These are phyloP conservation scores for Melopsittacus undulatus DNA, from an alignment of 2,797 vertebrate genomes.

Conservation along the genomic window DNA sequence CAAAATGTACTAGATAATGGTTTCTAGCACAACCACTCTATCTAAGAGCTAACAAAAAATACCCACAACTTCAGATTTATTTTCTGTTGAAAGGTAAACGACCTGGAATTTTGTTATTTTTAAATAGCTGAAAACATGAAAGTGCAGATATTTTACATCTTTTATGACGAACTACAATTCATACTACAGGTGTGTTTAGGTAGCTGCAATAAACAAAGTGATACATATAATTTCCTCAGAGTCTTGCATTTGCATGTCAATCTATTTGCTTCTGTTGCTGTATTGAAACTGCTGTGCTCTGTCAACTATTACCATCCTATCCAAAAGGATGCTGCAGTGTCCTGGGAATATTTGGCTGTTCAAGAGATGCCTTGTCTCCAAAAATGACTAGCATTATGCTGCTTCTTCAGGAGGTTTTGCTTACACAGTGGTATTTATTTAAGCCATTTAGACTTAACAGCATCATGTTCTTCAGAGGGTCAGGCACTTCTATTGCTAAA, in stretches of 20 bases:
- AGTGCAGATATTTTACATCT: not conserved
- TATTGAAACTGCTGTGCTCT: not conserved
- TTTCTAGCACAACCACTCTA: slow-evolving; percentile 67
- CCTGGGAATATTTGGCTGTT: not conserved
- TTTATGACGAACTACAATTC: slow-evolving; percentile 6
- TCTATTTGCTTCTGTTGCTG: not conserved
- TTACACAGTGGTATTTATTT: not conserved
- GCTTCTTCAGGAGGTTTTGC: not conserved
- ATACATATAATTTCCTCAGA: not conserved
- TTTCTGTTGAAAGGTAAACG: slow-evolving; percentile 60
- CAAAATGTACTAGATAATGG: slow-evolving; percentile 76
- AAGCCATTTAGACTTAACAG: not conserved
- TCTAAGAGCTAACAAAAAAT: slow-evolving; percentile 77
- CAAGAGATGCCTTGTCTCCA: not conserved
- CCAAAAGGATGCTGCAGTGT: not conserved
- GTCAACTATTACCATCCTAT: not conserved
- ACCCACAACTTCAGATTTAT: slow-evolving; percentile 66
- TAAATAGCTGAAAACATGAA: slow-evolving; percentile 34
- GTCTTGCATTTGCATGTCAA: slow-evolving; percentile 7
- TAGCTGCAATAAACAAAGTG: slow-evolving; percentile 53
- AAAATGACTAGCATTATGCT: not conserved
- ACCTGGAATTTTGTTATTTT: slow-evolving; percentile 25
- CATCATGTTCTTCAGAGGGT: not conserved
- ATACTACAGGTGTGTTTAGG: not conserved
- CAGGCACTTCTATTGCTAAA: not conserved